Base-by-base conservation (phyloP, 2,797 vertebrate genomes). In the Heliangelus exortis region DNA sequence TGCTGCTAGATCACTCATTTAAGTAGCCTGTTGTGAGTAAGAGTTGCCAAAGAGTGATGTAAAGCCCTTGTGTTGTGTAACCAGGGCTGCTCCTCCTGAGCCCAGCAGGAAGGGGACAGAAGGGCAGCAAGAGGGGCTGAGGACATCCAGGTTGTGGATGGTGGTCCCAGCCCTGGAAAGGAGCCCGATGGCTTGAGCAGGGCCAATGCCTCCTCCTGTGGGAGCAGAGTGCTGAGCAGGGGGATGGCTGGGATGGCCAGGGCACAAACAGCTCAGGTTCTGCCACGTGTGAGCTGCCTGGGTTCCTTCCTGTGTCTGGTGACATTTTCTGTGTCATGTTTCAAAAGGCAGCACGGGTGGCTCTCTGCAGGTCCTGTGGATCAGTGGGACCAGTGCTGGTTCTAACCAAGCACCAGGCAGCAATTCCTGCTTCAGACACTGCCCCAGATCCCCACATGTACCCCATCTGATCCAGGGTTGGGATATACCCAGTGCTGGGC, bases 151-250 rank as follows among this genome's bases (percentile, higher is more conserved):
- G 31, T n/a, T 43, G 22, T 5, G 48, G 28, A 11, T 28, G 45
- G 51, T 7, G 6, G 29, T 14, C 22, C 47, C 47, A 47, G 22
- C 19, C 4, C 84, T 16, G 9, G 0, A 31, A 18, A 20, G 47
- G 47, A 21, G 47, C 47, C 47, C 21, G 19, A 10, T 47, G 47
- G 19, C 19, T 23, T 50, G 22, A 22, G 48, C 21, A 50, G 48
- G 0, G 55, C 39, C 5, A 41, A 3, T 15, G 23, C 39, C 45
- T n/a, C 18, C 3, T 8, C 45, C 1, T 0, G 0, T 1, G 48
- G 65, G 74, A 16, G 69, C 3, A 4, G 34, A 0, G 58, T 4
- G 39, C 10, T 25, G 53, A 39, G 39, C 39, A 41, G 39, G 5
- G 39, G 39, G 39, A 14, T 41, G 39, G 39, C 39, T 2, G 26